A percentile compares a stretch with the other conserved stretches of the same genome.
These are phyloP conservation scores for Semaprochilodus insignis DNA, from an alignment of 2,797 vertebrate genomes.

Conservation along the genomic window DNA sequence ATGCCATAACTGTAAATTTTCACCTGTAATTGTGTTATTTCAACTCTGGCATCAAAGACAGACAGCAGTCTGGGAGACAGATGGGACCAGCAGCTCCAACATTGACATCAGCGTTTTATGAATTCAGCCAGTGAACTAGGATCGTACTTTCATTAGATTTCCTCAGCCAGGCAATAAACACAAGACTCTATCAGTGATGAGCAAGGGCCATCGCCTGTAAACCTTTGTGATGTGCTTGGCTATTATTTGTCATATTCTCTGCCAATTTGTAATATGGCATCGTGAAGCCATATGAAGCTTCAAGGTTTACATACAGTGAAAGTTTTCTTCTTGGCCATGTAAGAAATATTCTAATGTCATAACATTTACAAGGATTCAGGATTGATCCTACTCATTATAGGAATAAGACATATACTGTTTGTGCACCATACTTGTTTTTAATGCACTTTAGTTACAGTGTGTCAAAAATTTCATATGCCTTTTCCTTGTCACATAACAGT, in stretches of 20 bases:
- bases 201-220: constrained; percentile 22
- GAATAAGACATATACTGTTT: not conserved
- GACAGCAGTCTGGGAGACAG: constrained; percentile 42
- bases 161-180: constrained; percentile 55
- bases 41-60: constrained; percentile 26
- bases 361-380: not conserved
- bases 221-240: constrained; percentile 24
- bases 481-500: not conserved
- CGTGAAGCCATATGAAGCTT: constrained; percentile 28
- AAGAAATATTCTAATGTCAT: not conserved
- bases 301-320: not conserved
- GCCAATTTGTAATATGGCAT: constrained; percentile 45
- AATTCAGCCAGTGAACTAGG: constrained; percentile 43
- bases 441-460: not conserved
- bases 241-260: constrained; percentile 51
- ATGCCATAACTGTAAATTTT: constrained; percentile 1
- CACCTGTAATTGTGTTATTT: constrained; percentile 42
- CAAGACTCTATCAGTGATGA: constrained; percentile 33
- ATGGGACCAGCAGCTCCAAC: constrained; percentile 24
- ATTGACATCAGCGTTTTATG: constrained; percentile 55
- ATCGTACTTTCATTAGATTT: constrained; percentile 50
- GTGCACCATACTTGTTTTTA: not conserved
- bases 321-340: not conserved
- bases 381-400: not conserved
- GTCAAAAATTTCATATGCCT: not conserved